Conservation (phyloP, 1,140 invertebrate species). For the fruit fly (Drosophila melanogaster) region Release_6_plus_ISO1_MT NT_033779.5:11433001-11433500, state of each 20-base stretch:
- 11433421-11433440: not conserved
- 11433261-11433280: constrained; percentile 22
- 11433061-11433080: constrained; percentile 22
- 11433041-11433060: constrained; percentile 56
- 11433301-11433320: constrained; percentile 39
- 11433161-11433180: constrained; percentile 49
- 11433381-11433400: constrained; percentile 40
- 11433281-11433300: constrained; percentile 41
- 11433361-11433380: constrained; percentile 15
- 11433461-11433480: not conserved
- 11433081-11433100: constrained; percentile 18
- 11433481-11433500: not conserved
- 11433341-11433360: constrained; percentile 37
- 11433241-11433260: constrained; percentile 12
- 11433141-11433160: constrained; percentile 29
- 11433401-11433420: not conserved
- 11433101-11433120: constrained; percentile 4
- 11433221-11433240: constrained; percentile 7
- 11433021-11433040: constrained; percentile 58
- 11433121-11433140: constrained; percentile 30
- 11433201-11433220: constrained; percentile 18
- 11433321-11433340: constrained; percentile 57
- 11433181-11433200: constrained; percentile 20
- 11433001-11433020: constrained; percentile 55
- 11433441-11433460: not conserved